Conservation (phyloP, 2,797 vertebrate species). For the Pogonophryne albipinna region DNA sequence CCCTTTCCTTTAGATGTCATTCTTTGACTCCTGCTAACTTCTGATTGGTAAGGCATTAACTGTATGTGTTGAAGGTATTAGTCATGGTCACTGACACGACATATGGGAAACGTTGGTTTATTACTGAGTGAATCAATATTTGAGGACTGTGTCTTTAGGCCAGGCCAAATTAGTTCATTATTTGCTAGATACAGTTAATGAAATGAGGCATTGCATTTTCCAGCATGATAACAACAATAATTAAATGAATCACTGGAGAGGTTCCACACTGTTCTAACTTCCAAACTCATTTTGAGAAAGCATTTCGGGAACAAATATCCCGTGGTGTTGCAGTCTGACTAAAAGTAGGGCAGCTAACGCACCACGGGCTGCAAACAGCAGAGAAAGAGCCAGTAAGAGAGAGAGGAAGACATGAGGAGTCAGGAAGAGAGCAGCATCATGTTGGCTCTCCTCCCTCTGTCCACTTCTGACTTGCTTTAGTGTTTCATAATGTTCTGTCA, state of each 20-base stretch:
- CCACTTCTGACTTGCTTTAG: constrained; percentile 37
- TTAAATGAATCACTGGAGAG: neutral
- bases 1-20: neutral
- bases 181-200: too few species aligned
- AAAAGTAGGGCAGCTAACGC: constrained; percentile 73
- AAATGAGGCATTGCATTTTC: neutral
- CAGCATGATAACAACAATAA: neutral
- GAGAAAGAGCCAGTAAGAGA: constrained; percentile 38
- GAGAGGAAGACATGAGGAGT: constrained; percentile 35
- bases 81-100: neutral
- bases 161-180: too few species aligned
- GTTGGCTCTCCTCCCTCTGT: constrained; percentile 32
- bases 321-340: constrained; percentile 57
- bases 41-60: neutral
- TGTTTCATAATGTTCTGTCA: constrained; percentile 40
- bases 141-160: neutral
- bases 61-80: neutral
- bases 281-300: constrained; percentile 17
- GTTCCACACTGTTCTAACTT: constrained; percentile 20
- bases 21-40: neutral
- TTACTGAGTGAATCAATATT: neutral
- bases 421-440: constrained; percentile 40
- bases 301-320: constrained; percentile 56
- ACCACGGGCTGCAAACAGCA: constrained; percentile 49
- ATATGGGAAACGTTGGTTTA: neutral